Conservation (phyloP, 2,113 vertebrate species). For the Noctilio leporinus region DNA sequence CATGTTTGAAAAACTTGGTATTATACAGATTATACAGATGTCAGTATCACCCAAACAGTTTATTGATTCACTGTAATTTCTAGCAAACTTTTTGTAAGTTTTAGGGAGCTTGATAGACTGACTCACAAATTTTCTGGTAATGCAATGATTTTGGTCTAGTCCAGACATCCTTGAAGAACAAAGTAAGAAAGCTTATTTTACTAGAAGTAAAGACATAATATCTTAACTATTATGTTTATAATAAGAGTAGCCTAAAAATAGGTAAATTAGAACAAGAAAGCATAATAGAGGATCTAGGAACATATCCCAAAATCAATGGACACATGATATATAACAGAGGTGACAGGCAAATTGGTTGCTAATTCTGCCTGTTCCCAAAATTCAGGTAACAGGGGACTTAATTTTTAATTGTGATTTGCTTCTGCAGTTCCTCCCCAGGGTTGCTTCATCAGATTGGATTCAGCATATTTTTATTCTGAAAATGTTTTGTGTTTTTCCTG, state of each 20-base stretch:
- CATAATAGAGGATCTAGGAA: neutral
- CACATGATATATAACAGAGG: neutral
- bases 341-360: neutral
- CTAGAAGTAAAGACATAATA: neutral
- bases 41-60: neutral
- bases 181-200: neutral
- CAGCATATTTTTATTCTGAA: slow-evolving; percentile 1
- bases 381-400: neutral
- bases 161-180: neutral
- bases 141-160: neutral
- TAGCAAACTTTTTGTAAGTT: neutral
- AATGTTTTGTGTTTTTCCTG: neutral
- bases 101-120: neutral
- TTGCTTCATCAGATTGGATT: neutral
- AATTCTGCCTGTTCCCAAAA: neutral
- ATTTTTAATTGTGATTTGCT: neutral
- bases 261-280: neutral
- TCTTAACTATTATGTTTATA: neutral
- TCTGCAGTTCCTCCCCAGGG: neutral
- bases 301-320: neutral
- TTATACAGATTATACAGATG: neutral
- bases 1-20: neutral
- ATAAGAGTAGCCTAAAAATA: neutral
- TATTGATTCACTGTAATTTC: neutral
- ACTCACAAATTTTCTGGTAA: neutral